These are phyloP conservation scores for Zaprionus lachaisei DNA, from an alignment of 1,140 invertebrate species.

Conservation along the genomic window DNA sequence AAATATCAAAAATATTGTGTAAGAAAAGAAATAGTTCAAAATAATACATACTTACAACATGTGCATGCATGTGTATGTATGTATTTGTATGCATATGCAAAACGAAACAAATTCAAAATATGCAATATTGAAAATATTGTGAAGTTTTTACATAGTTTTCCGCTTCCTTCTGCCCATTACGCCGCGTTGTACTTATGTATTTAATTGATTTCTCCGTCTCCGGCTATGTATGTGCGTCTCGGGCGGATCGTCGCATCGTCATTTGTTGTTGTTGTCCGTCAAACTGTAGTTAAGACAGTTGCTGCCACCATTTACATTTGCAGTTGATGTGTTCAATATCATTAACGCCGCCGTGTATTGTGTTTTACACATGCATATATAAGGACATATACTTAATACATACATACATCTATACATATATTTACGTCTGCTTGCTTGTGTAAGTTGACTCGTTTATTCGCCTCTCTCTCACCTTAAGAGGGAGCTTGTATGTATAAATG, in stretches of 20 bases:
- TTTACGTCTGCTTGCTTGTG: slow-evolving; percentile 42
- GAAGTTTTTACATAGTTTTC: slow-evolving; percentile 60
- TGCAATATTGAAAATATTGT: slow-evolving; percentile 65
- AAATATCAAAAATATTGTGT: slow-evolving; percentile 73
- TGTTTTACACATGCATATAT: slow-evolving; percentile 41
- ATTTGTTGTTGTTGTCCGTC: slow-evolving; percentile 19
- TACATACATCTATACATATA: slow-evolving; percentile 30
- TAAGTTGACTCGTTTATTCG: slow-evolving; percentile 50
- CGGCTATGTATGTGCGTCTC: slow-evolving; percentile 44
- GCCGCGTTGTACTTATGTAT: slow-evolving; percentile 39
- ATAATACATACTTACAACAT: slow-evolving; percentile 27
- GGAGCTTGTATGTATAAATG: slow-evolving; percentile 39
- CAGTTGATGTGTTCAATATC: slow-evolving; percentile 52
- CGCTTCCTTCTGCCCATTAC: slow-evolving; percentile 52
- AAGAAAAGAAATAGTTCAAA: slow-evolving; percentile 54
- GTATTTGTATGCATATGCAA: slow-evolving; percentile 33
- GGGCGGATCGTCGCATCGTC: slow-evolving; percentile 47
- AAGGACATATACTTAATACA: slow-evolving; percentile 24
- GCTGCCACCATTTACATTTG: slow-evolving; percentile 48
- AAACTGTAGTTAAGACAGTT: slow-evolving; percentile 37
- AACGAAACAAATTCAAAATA: slow-evolving; percentile 55
- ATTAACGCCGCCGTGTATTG: slow-evolving; percentile 53
- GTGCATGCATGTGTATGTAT: slow-evolving; percentile 13
- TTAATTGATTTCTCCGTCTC: slow-evolving; percentile 79
- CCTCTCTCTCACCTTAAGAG: slow-evolving; percentile 23